phyloP scores from a whole-genome alignment of 1,140 invertebrate genomes.

The Galleria mellonella region DNA sequence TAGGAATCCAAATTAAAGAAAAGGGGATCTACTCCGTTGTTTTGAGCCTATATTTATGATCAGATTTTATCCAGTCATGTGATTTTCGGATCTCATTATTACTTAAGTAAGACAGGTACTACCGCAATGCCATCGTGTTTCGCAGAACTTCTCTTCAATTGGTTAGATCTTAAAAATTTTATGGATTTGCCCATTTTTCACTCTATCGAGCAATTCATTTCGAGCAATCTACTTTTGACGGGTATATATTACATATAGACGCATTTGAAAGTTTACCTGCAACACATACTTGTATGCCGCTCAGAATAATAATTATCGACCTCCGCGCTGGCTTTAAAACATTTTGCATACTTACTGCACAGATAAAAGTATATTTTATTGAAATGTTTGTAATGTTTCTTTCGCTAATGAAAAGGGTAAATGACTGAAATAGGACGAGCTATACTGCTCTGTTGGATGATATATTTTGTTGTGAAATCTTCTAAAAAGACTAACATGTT shows the following conservation, averaged over 20 bases:
- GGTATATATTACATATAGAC: neutral
- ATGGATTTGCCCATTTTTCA: no score
- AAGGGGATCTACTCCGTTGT: no score
- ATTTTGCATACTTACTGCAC: constrained; percentile 31
- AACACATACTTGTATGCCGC: constrained; percentile 18
- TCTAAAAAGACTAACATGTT: no score
- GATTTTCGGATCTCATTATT: no score
- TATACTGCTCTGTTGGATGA: neutral
- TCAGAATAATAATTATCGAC: constrained; percentile 29
- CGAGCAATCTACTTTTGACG: neutral
- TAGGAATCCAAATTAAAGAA: no score
- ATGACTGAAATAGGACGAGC: neutral
- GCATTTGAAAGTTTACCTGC: neutral
- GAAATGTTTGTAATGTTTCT: constrained; percentile 22
- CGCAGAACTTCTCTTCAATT: no score
- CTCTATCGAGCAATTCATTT: no score
- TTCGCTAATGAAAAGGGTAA: constrained; percentile 10
- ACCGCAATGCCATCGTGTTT: no score
- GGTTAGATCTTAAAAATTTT: no score
- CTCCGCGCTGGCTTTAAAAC: constrained; percentile 22
- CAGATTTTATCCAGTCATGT: no score
- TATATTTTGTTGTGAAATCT: neutral
- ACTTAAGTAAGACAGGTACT: no score
- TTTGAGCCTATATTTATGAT: no score
- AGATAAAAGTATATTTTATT: constrained; percentile 36